Evolutionary conservation across 2,888 invertebrate species (phyloP).

Genomic region (Oscheius sp.): DNA sequence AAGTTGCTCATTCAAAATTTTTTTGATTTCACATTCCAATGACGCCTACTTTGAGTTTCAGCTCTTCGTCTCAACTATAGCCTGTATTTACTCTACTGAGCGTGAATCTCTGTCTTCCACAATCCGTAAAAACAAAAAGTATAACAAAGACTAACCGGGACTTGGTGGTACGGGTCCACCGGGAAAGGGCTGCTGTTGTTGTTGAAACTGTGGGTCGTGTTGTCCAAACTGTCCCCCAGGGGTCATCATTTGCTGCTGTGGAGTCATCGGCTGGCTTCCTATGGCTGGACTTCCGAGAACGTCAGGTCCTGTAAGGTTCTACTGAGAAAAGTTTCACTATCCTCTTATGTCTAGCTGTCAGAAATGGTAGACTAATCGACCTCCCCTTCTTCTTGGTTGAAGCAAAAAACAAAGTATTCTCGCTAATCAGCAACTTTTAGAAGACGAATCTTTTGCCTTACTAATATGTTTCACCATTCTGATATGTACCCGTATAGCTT

Average conservation of each 20-base stretch:
- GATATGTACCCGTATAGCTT: no score
- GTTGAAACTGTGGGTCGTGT: neutral
- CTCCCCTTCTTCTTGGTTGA: no score
- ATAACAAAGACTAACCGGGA: slow-evolving; percentile 18
- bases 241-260: slow-evolving; percentile 40
- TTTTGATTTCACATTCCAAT: no score
- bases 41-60: no score
- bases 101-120: no score
- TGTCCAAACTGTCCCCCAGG: slow-evolving; percentile 24
- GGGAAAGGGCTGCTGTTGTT: slow-evolving; percentile 31
- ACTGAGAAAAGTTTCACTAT: neutral
- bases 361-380: neutral
- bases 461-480: neutral
- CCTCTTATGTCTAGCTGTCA: neutral
- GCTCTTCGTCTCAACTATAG: no score
- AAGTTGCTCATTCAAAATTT: no score
- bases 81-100: no score
- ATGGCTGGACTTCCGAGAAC: slow-evolving; percentile 41
- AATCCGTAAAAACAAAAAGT: neutral
- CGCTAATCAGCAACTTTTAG: no score
- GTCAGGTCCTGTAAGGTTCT: slow-evolving; percentile 18
- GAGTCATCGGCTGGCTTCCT: slow-evolving; percentile 47
- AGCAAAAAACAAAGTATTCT: no score
- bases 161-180: slow-evolving; percentile 18
- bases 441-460: no score